Conservation (phyloP, 2,888 invertebrate species). For the Elgonia sp. region DNA sequence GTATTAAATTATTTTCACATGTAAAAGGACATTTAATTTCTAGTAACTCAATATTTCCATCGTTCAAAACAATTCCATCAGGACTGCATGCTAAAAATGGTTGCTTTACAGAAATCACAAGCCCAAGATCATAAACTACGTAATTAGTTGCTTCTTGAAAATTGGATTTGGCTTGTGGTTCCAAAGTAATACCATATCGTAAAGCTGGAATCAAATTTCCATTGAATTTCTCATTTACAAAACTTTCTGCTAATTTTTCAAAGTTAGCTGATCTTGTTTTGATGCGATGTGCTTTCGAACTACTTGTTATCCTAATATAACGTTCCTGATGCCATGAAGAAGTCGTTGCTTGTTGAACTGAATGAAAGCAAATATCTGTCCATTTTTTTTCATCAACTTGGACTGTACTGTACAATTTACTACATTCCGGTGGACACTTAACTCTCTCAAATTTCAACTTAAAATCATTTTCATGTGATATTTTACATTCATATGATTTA, state of each 20-base stretch:
- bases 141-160: not conserved
- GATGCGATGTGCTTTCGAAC: slow-evolving; percentile 28
- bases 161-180: not conserved
- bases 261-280: slow-evolving; percentile 23
- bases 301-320: slow-evolving; percentile 25
- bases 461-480: no score
- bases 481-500: no score
- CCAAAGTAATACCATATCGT: not conserved
- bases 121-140: not conserved
- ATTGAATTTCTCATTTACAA: slow-evolving; percentile 5
- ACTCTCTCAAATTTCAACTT: no score
- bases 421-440: no score
- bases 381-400: no score
- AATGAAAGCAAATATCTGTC: no score
- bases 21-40: not conserved
- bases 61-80: slow-evolving; percentile 52
- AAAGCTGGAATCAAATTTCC: not conserved
- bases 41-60: slow-evolving; percentile 32
- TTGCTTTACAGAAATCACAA: slow-evolving; percentile 25
- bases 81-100: slow-evolving; percentile 57
- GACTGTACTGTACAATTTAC: no score
- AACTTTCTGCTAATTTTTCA: slow-evolving; percentile 11
- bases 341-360: no score
- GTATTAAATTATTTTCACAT: not conserved
- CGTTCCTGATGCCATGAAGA: no score